Conservation (phyloP, 2,113 vertebrate species). For the Sceloporus undulatus region DNA sequence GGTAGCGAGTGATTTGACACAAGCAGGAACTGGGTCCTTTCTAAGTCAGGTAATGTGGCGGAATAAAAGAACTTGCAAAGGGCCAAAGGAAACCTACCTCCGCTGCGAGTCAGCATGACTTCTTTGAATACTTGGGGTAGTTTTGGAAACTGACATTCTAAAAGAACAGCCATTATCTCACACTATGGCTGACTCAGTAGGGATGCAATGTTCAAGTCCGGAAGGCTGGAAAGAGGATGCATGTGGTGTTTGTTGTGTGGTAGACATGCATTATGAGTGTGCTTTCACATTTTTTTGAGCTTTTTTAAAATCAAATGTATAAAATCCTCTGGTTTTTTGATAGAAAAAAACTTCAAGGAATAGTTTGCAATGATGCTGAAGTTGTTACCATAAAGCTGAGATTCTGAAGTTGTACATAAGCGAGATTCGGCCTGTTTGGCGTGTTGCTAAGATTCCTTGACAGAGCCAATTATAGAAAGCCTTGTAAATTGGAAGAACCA, state of each 20-base stretch:
- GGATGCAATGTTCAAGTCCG: neutral
- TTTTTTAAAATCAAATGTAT: neutral
- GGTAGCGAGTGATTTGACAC: conserved; percentile 24
- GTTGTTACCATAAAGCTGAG: no score
- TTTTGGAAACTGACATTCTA: conserved; percentile 35
- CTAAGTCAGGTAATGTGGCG: conserved; percentile 12
- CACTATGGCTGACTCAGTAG: neutral
- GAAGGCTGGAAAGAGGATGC: neutral
- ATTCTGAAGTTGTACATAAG: neutral
- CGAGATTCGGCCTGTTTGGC: neutral
- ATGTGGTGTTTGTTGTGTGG: neutral
- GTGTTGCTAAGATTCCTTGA: neutral
- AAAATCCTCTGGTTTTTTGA: neutral
- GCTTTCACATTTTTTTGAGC: neutral
- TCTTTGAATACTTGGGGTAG: neutral
- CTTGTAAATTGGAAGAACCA: neutral
- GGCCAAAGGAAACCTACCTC: neutral
- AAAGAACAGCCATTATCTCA: neutral
- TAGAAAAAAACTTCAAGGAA: neutral
- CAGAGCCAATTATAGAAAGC: no score
- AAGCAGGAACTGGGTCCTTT: conserved; percentile 20
- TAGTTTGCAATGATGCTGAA: neutral
- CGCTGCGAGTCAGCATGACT: neutral
- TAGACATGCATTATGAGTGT: neutral
- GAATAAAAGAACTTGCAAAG: conserved; percentile 1